Conservation (phyloP, 2,888 invertebrate genomes). For the Norana najaformis region DNA sequence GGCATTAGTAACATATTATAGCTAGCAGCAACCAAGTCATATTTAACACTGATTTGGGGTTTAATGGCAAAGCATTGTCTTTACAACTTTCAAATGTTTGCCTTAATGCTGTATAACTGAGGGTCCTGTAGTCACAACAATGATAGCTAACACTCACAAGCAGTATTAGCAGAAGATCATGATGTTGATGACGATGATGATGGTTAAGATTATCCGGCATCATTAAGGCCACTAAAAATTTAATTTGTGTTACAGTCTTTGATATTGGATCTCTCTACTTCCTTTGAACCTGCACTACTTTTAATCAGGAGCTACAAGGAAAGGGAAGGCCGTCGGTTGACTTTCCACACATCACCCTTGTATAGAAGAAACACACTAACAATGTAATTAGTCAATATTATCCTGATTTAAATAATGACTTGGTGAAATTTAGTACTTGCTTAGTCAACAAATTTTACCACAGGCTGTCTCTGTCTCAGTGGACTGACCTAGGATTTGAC, state of each 20-base stretch:
- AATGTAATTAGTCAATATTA: background rate
- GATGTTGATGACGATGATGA: conserved; percentile 9
- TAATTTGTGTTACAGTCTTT: background rate
- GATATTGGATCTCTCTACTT: background rate
- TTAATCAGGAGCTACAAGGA: background rate
- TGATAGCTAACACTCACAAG: conserved; percentile 7
- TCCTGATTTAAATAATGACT: conserved; percentile 1
- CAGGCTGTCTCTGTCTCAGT: background rate
- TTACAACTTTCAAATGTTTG: background rate
- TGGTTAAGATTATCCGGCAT: background rate
- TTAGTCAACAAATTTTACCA: background rate
- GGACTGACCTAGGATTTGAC: background rate
- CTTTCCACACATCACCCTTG: too few relatives aligned
- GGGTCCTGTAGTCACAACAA: background rate
- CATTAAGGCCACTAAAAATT: background rate
- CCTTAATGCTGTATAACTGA: background rate
- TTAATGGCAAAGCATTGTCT: background rate
- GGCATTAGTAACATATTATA: background rate
- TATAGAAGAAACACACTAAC: background rate
- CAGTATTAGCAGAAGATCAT: background rate
- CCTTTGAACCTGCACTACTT: background rate
- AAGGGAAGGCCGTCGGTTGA: too few relatives aligned
- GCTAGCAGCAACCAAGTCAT: background rate
- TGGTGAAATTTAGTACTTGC: too few relatives aligned
- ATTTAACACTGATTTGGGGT: background rate